Evolutionary conservation across 1,140 invertebrate genomes (phyloP).

Genomic region (Chrysoperla carnea): DNA sequence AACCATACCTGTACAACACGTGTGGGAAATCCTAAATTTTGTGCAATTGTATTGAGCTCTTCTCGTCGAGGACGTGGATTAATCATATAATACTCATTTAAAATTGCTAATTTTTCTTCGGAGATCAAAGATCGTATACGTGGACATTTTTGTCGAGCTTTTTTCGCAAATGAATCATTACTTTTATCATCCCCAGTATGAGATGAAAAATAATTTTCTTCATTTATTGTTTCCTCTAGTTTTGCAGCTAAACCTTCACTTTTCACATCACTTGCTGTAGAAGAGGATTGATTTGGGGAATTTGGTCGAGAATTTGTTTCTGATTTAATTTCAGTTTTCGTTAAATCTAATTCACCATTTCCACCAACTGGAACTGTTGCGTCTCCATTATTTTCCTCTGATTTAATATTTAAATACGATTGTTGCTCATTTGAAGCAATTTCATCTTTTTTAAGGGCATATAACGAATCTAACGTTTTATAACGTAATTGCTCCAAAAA

Average conservation of each 20-base stretch:
- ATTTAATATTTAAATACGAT: too few relatives aligned
- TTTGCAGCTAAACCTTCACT: constrained; percentile 38
- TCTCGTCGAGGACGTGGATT: constrained; percentile 88
- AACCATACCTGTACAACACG: constrained; percentile 96
- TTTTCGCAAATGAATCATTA: constrained; percentile 25
- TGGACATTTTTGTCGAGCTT: constrained; percentile 49
- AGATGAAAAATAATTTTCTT: constrained; percentile 27
- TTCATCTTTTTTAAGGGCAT: too few relatives aligned
- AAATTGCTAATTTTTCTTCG: constrained; percentile 76
- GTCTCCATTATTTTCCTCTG: too few relatives aligned
- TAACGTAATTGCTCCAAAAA: too few relatives aligned
- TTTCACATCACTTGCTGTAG: background rate
- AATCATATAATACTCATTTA: constrained; percentile 73
- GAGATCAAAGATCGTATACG: constrained; percentile 83
- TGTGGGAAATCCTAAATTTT: constrained; percentile 75
- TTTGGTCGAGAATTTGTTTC: too few relatives aligned
- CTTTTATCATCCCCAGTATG: constrained; percentile 22
- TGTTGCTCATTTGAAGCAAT: too few relatives aligned
- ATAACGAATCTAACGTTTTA: too few relatives aligned
- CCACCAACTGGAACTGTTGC: too few relatives aligned
- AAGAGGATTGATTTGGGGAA: too few relatives aligned
- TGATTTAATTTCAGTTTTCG: too few relatives aligned
- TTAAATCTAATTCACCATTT: too few relatives aligned
- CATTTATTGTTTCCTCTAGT: constrained; percentile 31
- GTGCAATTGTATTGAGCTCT: constrained; percentile 76